These are phyloP conservation scores for Naja naja DNA, from an alignment of 2,113 vertebrate species.

Conservation along the genomic window DNA sequence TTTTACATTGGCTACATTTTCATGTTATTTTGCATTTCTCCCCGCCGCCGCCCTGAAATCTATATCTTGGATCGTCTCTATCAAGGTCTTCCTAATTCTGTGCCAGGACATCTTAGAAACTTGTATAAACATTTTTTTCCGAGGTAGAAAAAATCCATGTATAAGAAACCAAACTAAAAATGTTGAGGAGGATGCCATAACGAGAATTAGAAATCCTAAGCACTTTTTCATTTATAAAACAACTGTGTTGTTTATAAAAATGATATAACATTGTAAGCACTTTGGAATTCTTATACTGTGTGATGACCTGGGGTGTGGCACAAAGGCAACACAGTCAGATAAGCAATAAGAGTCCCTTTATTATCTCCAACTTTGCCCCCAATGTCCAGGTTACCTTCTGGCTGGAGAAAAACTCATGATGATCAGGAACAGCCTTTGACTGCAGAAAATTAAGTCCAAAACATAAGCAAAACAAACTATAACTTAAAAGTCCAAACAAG, in stretches of 20 bases:
- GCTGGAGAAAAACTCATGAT: too few relatives aligned
- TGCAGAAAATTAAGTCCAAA: too few relatives aligned
- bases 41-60: neutral
- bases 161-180: conserved; percentile 6
- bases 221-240: neutral
- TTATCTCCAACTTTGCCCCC: too few relatives aligned
- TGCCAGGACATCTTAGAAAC: neutral
- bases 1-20: neutral
- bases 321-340: too few relatives aligned
- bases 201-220: neutral
- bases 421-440: too few relatives aligned
- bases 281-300: neutral
- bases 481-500: too few relatives aligned
- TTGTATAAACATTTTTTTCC: neutral
- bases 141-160: neutral
- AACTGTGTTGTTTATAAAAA: neutral
- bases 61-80: neutral
- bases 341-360: too few relatives aligned
- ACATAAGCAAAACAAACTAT: too few relatives aligned
- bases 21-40: neutral
- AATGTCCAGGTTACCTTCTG: too few relatives aligned
- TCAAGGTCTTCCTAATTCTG: neutral
- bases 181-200: neutral
- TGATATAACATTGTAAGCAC: neutral
- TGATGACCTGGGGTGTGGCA: too few relatives aligned